Evolutionary conservation across 2,888 invertebrate genomes (phyloP).

Genomic region (Pristionchus fissidentatus): DNA sequence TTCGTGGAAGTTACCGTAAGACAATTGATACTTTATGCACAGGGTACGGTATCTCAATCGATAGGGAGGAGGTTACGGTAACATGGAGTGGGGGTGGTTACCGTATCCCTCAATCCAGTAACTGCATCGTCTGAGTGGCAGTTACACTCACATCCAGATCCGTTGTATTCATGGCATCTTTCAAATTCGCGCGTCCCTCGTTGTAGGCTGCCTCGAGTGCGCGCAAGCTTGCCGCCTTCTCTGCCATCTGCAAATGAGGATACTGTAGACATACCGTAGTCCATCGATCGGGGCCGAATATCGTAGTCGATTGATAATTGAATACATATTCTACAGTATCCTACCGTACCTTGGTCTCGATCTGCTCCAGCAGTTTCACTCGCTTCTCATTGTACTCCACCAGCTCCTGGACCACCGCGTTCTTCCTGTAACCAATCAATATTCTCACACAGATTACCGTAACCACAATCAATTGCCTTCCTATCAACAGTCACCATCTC

Average conservation of each 20-base stretch:
- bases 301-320: too few species aligned
- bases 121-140: not conserved
- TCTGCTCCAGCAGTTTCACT: not conserved
- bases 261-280: not conserved
- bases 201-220: not conserved
- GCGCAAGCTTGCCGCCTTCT: not conserved
- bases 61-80: not conserved
- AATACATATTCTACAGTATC: too few species aligned
- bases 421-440: not conserved
- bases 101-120: not conserved
- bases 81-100: not conserved
- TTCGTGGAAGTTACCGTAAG: too few species aligned
- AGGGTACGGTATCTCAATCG: too few species aligned
- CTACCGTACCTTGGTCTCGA: constrained; percentile 3
- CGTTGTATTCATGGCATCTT: not conserved
- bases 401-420: not conserved
- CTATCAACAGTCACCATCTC: not conserved
- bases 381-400: not conserved
- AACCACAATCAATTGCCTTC: not conserved
- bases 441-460: not conserved
- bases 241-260: not conserved
- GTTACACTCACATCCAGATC: constrained; percentile 29
- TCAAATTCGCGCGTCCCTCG: not conserved
- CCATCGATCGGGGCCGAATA: too few species aligned
- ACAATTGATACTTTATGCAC: too few species aligned